Evolutionary conservation across 2,113 vertebrate genomes (phyloP).

Genomic region (Oreochromis spilurus): DNA sequence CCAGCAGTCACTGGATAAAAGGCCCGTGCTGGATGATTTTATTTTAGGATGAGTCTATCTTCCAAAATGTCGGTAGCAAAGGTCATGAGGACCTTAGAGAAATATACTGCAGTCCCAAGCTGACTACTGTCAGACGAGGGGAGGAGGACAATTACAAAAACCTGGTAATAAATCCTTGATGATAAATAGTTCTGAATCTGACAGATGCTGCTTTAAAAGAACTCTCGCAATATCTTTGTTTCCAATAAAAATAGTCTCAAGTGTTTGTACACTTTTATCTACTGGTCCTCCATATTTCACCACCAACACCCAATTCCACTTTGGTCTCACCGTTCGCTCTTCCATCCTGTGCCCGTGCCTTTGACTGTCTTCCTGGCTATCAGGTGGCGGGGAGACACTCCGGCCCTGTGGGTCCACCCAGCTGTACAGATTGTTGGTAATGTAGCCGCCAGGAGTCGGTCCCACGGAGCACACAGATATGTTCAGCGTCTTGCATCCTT

Average conservation of each 20-base stretch:
- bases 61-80: not conserved
- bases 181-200: not conserved
- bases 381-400: slow-evolving; percentile 81
- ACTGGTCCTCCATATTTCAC: not conserved
- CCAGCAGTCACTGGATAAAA: not conserved
- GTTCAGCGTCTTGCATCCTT: slow-evolving; percentile 88
- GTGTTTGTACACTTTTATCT: not conserved
- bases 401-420: slow-evolving; percentile 92
- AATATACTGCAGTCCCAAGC: not conserved
- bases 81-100: not conserved
- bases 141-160: not conserved
- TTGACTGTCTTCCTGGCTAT: slow-evolving; percentile 68
- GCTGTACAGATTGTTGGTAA: slow-evolving; percentile 91
- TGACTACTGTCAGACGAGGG: not conserved
- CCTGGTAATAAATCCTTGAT: not conserved
- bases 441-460: slow-evolving; percentile 82
- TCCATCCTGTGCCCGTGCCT: slow-evolving; percentile 72
- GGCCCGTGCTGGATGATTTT: not conserved
- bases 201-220: not conserved
- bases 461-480: slow-evolving; percentile 85
- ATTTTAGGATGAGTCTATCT: not conserved
- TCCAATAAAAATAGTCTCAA: not conserved
- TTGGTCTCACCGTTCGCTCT: slow-evolving; percentile 83
- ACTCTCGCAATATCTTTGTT: not conserved
- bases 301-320: not conserved